Percentiles rank a stretch among this genome's conserved stretches.
Evolutionary conservation across 2,113 vertebrate species (phyloP).

Genomic region (Laticauda colubrina): DNA sequence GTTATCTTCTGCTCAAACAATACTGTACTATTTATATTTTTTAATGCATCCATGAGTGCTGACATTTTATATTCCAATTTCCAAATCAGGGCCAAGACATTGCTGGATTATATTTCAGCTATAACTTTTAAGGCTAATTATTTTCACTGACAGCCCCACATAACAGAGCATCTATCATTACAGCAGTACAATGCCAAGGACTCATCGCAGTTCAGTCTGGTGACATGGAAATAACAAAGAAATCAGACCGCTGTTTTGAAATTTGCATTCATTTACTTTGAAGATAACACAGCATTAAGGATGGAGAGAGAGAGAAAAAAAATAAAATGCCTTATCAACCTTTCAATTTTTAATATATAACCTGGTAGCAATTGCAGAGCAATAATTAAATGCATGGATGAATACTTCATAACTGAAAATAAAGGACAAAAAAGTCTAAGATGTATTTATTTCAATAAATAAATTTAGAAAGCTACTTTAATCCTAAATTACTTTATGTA

Average conservation of each 20-base stretch:
- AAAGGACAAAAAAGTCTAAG: slow-evolving; percentile 68
- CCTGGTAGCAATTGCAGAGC: slow-evolving; percentile 72
- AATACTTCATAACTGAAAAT: slow-evolving; percentile 74
- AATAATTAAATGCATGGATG: slow-evolving; percentile 79
- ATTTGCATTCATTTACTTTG: slow-evolving; percentile 75
- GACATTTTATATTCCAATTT: slow-evolving; percentile 79
- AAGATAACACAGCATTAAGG: slow-evolving; percentile 80
- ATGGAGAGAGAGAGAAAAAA: slow-evolving; percentile 60
- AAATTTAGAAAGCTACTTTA: background rate
- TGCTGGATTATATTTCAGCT: slow-evolving; percentile 81
- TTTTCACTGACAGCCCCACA: slow-evolving; percentile 76
- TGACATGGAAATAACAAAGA: slow-evolving; percentile 76
- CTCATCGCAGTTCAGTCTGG: slow-evolving; percentile 67
- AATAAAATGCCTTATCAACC: slow-evolving; percentile 74
- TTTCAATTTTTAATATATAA: slow-evolving; percentile 82
- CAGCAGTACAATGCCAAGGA: slow-evolving; percentile 64
- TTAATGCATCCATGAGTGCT: slow-evolving; percentile 68
- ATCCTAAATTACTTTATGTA: background rate
- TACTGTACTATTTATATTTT: slow-evolving; percentile 69
- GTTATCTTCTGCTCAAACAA: slow-evolving; percentile 71
- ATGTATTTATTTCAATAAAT: slow-evolving; percentile 68
- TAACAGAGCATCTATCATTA: slow-evolving; percentile 74
- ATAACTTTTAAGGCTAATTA: slow-evolving; percentile 82
- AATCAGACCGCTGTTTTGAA: slow-evolving; percentile 66
- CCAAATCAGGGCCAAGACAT: slow-evolving; percentile 75